Evolutionary conservation across 2,113 vertebrate species (phyloP).

Genomic region (Noturus placidus): DNA sequence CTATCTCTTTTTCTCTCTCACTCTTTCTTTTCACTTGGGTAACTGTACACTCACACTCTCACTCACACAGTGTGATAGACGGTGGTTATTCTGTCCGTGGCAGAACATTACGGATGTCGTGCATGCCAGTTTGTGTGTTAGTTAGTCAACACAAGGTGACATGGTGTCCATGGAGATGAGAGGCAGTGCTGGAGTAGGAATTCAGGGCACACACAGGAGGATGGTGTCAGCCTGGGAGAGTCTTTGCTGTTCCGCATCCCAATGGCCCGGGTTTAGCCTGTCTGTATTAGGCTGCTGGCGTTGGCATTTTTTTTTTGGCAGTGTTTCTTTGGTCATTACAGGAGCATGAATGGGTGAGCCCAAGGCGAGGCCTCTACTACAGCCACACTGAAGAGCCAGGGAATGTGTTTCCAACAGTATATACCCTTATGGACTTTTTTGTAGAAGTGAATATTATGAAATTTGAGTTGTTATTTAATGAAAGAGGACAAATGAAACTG

Average conservation of each 20-base stretch:
- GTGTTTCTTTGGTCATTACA: slow-evolving; percentile 60
- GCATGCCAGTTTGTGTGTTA: neutral
- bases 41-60: slow-evolving; percentile 41
- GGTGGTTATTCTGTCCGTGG: neutral
- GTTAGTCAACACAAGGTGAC: neutral
- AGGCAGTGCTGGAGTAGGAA: slow-evolving; percentile 14
- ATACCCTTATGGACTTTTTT: neutral
- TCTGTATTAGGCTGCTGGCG: slow-evolving; percentile 27
- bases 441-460: neutral
- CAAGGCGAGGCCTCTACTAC: neutral
- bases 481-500: slow-evolving; percentile 56
- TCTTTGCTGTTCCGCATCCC: slow-evolving; percentile 39
- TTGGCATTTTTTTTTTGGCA: slow-evolving; percentile 45
- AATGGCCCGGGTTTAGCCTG: slow-evolving; percentile 42
- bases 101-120: neutral
- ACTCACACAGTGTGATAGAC: slow-evolving; percentile 49
- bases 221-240: neutral
- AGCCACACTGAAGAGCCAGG: neutral
- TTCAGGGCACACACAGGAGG: neutral
- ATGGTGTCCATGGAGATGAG: neutral
- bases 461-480: slow-evolving; percentile 55
- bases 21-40: neutral
- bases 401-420: neutral
- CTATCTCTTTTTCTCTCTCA: neutral
- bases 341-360: slow-evolving; percentile 51